phyloP scores from a whole-genome alignment of 2,888 invertebrate species.

The Drosophila vallismaia region DNA sequence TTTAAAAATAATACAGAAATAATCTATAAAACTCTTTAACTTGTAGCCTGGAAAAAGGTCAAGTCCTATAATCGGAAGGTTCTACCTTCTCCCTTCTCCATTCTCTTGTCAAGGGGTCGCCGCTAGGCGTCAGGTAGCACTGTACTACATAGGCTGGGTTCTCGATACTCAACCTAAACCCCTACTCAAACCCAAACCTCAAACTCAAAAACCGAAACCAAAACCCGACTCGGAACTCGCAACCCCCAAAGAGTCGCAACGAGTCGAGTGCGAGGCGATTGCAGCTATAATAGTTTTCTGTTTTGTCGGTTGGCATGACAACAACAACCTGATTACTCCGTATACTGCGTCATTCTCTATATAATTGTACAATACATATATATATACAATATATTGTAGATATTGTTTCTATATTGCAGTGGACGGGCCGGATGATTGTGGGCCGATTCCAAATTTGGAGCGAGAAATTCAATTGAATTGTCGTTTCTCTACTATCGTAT shows the following conservation, averaged over 20 bases:
- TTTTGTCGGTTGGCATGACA: slow-evolving; percentile 64
- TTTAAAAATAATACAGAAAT: no score
- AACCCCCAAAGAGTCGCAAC: slow-evolving; percentile 30
- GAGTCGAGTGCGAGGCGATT: slow-evolving; percentile 5
- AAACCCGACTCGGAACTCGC: slow-evolving; percentile 3
- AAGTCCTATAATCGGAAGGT: background rate
- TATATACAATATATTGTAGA: slow-evolving; percentile 30
- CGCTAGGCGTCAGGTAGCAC: slow-evolving; percentile 35
- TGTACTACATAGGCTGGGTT: slow-evolving; percentile 13
- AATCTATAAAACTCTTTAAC: no score
- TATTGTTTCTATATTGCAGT: slow-evolving; percentile 40
- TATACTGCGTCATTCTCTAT: slow-evolving; percentile 57
- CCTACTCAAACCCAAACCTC: background rate
- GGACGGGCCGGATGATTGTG: slow-evolving; percentile 20
- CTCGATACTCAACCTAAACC: background rate
- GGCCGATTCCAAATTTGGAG: slow-evolving; percentile 64
- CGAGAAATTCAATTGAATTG: slow-evolving; percentile 70
- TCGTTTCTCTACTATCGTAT: slow-evolving; percentile 16
- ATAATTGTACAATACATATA: slow-evolving; percentile 8
- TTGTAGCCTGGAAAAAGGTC: background rate
- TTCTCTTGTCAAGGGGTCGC: no score
- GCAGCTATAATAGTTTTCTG: slow-evolving; percentile 49
- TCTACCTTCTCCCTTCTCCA: background rate
- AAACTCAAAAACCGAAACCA: background rate
- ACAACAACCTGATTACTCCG: slow-evolving; percentile 55